phyloP scores from a whole-genome alignment of 2,888 invertebrate genomes.

The Stratiomys singularior region DNA sequence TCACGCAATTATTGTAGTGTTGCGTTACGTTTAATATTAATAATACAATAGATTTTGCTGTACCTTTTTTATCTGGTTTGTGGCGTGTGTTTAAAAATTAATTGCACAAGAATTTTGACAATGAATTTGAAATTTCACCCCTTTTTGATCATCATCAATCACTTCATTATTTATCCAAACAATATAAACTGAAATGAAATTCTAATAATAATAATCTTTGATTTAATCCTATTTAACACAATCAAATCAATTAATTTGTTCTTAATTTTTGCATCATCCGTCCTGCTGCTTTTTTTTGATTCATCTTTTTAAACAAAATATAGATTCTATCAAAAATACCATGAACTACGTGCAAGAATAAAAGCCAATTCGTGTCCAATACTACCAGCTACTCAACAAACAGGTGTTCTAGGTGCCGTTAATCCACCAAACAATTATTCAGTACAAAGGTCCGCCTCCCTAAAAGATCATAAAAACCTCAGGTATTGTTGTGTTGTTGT shows the following conservation, averaged over 20 bases:
- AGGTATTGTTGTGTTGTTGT: constrained; percentile 57
- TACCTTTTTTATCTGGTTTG: constrained; percentile 30
- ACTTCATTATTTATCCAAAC: background rate
- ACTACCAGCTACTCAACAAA: constrained; percentile 71
- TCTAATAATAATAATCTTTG: background rate
- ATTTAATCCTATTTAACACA: constrained; percentile 22
- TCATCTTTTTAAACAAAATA: constrained; percentile 55
- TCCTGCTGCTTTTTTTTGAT: constrained; percentile 50
- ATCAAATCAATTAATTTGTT: constrained; percentile 39
- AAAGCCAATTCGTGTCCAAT: constrained; percentile 85
- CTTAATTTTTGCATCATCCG: constrained; percentile 50
- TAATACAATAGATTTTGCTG: background rate
- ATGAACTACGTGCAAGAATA: constrained; percentile 88
- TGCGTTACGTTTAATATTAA: constrained; percentile 8
- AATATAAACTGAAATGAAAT: background rate
- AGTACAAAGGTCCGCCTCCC: constrained; percentile 71
- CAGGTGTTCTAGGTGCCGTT: constrained; percentile 59
- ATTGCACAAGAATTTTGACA: constrained; percentile 24
- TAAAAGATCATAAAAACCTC: constrained; percentile 67
- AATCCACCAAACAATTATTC: constrained; percentile 68
- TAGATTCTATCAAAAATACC: constrained; percentile 91
- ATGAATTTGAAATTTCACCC: background rate
- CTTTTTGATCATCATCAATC: background rate
- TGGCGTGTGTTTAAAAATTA: constrained; percentile 35
- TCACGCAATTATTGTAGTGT: constrained; percentile 27